Evolutionary conservation across 2,888 invertebrate species (phyloP).

Genomic region (Hirtodrosophila confusa): DNA sequence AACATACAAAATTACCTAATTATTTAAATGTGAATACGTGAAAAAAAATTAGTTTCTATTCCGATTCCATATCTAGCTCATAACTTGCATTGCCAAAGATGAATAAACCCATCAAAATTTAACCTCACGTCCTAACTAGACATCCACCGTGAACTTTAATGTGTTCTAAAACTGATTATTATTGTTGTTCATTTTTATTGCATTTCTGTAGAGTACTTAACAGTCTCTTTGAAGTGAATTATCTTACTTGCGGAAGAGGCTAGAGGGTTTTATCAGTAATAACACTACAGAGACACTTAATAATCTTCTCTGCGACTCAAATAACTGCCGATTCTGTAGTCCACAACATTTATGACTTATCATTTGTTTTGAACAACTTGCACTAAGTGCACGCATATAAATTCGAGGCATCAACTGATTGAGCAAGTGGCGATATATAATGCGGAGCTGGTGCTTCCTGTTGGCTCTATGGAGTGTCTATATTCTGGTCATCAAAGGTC

Average conservation of each 20-base stretch:
- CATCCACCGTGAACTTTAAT: too few species aligned
- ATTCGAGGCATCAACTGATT: conserved; percentile 2
- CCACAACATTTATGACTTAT: conserved; percentile 18
- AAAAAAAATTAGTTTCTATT: too few species aligned
- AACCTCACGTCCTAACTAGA: too few species aligned
- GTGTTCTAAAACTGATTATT: too few species aligned
- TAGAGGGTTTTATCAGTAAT: conserved; percentile 21
- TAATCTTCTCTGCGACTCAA: conserved; percentile 14
- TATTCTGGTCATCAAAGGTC: neutral
- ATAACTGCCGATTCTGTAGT: neutral
- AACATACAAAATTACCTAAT: too few species aligned
- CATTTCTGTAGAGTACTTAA: too few species aligned
- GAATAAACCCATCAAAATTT: too few species aligned
- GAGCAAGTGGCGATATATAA: conserved; percentile 7
- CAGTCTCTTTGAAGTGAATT: too few species aligned
- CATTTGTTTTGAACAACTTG: conserved; percentile 20
- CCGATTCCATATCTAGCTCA: too few species aligned
- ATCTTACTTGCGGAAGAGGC: neutral
- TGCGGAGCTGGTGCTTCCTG: conserved; percentile 21
- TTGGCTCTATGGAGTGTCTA: conserved; percentile 1
- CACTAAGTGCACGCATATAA: conserved; percentile 16
- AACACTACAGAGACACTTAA: conserved; percentile 1
- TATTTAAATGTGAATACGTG: too few species aligned
- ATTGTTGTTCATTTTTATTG: too few species aligned
- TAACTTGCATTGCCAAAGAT: too few species aligned